phyloP scores from a whole-genome alignment of 2,113 vertebrate species.

The Lasiurus cinereus region DNA sequence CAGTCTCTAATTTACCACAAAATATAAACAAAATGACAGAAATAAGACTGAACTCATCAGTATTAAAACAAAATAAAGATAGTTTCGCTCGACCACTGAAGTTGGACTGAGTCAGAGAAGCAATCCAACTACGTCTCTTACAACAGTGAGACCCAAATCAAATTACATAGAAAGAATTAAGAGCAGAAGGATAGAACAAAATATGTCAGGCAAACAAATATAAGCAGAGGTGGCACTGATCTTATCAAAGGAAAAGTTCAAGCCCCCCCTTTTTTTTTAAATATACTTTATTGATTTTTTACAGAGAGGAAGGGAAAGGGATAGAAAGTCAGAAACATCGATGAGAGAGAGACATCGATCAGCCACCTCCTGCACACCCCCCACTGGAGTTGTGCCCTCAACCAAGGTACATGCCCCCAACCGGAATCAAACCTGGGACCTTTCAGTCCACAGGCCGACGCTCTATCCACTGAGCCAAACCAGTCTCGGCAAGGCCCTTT shows the following conservation, averaged over 20 bases:
- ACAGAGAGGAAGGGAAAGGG: no score
- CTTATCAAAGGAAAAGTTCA: constrained; percentile 53
- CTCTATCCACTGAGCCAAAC: no score
- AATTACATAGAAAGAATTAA: constrained; percentile 4
- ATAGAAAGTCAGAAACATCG: no score
- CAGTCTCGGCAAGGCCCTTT: background rate
- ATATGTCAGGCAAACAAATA: background rate
- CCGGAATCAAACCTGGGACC: no score
- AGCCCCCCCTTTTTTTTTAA: background rate
- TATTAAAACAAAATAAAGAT: constrained; percentile 1
- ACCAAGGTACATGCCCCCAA: no score
- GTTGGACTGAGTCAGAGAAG: constrained; percentile 9
- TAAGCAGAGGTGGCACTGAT: background rate
- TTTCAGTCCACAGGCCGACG: no score
- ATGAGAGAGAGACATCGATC: no score
- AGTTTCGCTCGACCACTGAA: background rate
- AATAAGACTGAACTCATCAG: background rate
- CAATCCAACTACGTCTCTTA: background rate
- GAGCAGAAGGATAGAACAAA: constrained; percentile 21
- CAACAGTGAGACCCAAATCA: constrained; percentile 18
- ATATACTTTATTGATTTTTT: no score
- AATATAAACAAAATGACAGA: background rate
- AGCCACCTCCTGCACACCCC: no score
- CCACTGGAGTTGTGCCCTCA: no score
- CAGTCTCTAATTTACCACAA: background rate